A percentile compares a stretch with the other conserved stretches of the same genome.
Conservation (phyloP, 92 coral and sea anemone species). For the Hydrozoanthus gracilis region DNA sequence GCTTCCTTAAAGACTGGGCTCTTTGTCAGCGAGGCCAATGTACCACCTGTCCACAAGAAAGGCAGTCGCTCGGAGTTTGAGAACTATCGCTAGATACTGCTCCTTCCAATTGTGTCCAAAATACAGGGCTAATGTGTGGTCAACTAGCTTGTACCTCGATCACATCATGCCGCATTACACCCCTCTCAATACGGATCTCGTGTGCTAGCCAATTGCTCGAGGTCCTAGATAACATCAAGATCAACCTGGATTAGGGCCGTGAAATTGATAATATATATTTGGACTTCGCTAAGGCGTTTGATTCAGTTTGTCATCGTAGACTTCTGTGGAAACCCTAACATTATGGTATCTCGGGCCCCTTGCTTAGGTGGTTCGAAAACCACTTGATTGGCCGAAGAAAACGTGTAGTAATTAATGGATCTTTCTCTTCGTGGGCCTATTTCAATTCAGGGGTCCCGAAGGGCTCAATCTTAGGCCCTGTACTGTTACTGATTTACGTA, state of each 20-base stretch:
- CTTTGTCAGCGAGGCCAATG: slow-evolving; percentile 53
- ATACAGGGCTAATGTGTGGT: slow-evolving; percentile 54
- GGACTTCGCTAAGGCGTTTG: slow-evolving; percentile 17
- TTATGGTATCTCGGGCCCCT: slow-evolving; percentile 50
- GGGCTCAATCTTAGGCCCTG: slow-evolving; percentile 57
- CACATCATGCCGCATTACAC: background rate
- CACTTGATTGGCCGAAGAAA: slow-evolving; percentile 45
- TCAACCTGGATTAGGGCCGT: slow-evolving; percentile 43
- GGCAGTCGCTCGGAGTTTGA: slow-evolving; percentile 45
- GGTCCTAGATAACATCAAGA: slow-evolving; percentile 54
- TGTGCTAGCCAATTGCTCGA: slow-evolving; percentile 58
- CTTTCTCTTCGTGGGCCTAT: background rate
- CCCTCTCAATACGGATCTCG: slow-evolving; percentile 57
- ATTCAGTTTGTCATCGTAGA: too few species aligned
- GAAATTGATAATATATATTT: slow-evolving; percentile 57
- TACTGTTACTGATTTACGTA: slow-evolving; percentile 50
- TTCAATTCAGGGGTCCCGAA: slow-evolving; percentile 50
- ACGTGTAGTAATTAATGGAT: slow-evolving; percentile 48
- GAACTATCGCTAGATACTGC: slow-evolving; percentile 61
- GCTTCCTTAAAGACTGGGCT: slow-evolving; percentile 40
- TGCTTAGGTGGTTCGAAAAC: slow-evolving; percentile 53
- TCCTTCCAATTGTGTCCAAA: slow-evolving; percentile 59
- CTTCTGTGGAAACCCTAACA: slow-evolving; percentile 46
- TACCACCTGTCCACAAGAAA: slow-evolving; percentile 59
- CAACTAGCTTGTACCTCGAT: background rate